Percentiles rank a stretch among this genome's conserved stretches.
phyloP scores from a whole-genome alignment of 2,797 vertebrate genomes.

The Naso thynnoides region DNA sequence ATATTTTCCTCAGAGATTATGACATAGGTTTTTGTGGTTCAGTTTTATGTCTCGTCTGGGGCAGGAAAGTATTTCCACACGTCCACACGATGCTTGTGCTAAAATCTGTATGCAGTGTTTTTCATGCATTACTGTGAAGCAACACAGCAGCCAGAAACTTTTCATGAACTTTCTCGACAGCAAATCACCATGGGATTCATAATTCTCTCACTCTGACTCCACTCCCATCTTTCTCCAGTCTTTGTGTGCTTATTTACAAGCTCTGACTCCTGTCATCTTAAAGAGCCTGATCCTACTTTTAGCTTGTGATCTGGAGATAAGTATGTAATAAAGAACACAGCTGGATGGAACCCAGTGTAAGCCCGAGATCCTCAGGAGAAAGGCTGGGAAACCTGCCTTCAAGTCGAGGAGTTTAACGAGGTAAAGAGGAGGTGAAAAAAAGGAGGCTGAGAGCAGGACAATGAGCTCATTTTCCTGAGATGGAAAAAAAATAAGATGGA shows the following conservation, averaged over 20 bases:
- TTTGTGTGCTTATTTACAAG: conserved; percentile 46
- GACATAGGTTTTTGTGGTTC: conserved; percentile 58
- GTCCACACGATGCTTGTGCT: conserved; percentile 21
- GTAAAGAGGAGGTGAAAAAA: conserved; percentile 44
- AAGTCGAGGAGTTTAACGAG: conserved; percentile 48
- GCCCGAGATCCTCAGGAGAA: conserved; percentile 54
- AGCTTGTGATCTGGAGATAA: conserved; percentile 64
- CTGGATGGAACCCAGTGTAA: conserved; percentile 57
- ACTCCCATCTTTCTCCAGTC: conserved; percentile 24
- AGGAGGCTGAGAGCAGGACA: conserved; percentile 20
- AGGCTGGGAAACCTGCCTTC: conserved; percentile 59
- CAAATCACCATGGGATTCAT: conserved; percentile 41
- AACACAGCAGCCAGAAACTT: conserved; percentile 36
- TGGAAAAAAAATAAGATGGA: conserved; percentile 10
- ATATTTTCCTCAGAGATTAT: conserved; percentile 41
- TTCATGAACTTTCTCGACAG: conserved; percentile 37
- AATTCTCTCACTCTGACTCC: conserved; percentile 25
- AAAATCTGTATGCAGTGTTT: conserved; percentile 29
- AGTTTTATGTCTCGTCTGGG: conserved; percentile 29
- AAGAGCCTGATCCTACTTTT: conserved; percentile 41
- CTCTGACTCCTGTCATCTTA: conserved; percentile 54
- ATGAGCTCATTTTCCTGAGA: conserved; percentile 58
- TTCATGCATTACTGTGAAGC: conserved; percentile 11
- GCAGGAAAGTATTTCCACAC: conserved; percentile 23
- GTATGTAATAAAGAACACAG: conserved; percentile 68